Evolutionary conservation across 2,888 invertebrate species (phyloP).

Genomic region (Eristalis tenax): DNA sequence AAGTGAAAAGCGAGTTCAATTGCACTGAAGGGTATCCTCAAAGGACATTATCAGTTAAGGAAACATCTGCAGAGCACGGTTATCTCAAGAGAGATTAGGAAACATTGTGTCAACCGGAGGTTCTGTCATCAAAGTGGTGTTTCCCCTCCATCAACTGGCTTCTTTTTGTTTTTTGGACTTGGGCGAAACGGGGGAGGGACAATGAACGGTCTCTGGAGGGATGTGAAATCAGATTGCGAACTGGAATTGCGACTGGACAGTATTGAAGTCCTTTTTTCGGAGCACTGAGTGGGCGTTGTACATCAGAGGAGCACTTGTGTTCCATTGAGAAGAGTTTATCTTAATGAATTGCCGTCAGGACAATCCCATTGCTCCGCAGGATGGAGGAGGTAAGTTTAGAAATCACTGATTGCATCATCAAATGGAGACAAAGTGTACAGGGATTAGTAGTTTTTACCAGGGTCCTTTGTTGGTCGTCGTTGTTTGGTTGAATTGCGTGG

Average conservation of each 20-base stretch:
- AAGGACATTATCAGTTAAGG: constrained; percentile 29
- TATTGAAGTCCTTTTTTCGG: background rate
- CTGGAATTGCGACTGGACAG: background rate
- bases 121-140: constrained; percentile 14
- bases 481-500: too few species aligned
- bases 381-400: background rate
- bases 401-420: background rate
- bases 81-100: constrained; percentile 22
- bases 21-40: constrained; percentile 11
- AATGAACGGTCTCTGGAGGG: background rate
- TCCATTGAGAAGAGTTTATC: background rate
- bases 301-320: background rate
- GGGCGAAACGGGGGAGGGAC: background rate
- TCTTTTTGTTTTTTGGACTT: background rate
- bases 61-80: constrained; percentile 27
- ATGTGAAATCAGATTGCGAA: background rate
- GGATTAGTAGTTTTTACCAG: background rate
- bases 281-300: background rate
- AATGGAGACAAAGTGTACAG: background rate
- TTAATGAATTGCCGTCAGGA: background rate
- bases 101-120: constrained; percentile 8
- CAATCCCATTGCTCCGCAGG: background rate
- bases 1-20: constrained; percentile 3
- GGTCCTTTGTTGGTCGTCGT: background rate
- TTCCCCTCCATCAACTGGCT: background rate